These are phyloP conservation scores for Nyctibius grandis DNA, from an alignment of 2,797 vertebrate genomes.

Conservation along the genomic window DNA sequence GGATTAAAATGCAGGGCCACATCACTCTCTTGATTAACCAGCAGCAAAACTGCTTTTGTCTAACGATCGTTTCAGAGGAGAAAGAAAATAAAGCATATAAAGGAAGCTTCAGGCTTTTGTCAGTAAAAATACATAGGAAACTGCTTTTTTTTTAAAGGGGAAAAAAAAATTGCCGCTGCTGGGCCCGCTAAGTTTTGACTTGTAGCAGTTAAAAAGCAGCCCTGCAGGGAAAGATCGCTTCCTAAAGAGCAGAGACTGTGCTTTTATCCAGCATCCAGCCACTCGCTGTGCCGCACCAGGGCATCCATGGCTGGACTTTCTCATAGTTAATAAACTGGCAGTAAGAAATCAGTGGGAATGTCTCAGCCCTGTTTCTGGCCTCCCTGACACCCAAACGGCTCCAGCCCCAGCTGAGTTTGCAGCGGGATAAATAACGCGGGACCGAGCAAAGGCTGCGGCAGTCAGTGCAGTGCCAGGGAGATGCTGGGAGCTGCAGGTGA, in stretches of 20 bases:
- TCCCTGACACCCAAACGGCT: background rate
- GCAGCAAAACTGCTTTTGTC: slow-evolving; percentile 65
- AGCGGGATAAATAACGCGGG: background rate
- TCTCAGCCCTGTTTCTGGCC: background rate
- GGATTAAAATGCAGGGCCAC: slow-evolving; percentile 70
- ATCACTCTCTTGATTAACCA: slow-evolving; percentile 69
- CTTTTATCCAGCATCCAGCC: background rate
- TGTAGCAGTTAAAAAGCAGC: slow-evolving; percentile 41
- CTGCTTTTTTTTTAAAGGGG: background rate
- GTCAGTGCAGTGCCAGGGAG: background rate
- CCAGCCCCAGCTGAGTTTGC: background rate
- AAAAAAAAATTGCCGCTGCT: background rate
- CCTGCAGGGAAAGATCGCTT: background rate
- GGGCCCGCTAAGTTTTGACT: slow-evolving; percentile 38
- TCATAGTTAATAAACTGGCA: background rate
- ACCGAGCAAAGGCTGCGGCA: background rate
- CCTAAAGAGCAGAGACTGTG: background rate
- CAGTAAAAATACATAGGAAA: slow-evolving; percentile 47
- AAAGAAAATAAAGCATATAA: slow-evolving; percentile 63
- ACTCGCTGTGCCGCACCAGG: fast-evolving
- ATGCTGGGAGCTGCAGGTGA: background rate
- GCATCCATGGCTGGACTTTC: background rate
- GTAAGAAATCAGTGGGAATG: background rate
- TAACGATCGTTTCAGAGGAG: slow-evolving; percentile 52
- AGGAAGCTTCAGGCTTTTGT: slow-evolving; percentile 47